These are phyloP conservation scores for Numenius arquata DNA, from an alignment of 2,113 vertebrate species.

Conservation along the genomic window DNA sequence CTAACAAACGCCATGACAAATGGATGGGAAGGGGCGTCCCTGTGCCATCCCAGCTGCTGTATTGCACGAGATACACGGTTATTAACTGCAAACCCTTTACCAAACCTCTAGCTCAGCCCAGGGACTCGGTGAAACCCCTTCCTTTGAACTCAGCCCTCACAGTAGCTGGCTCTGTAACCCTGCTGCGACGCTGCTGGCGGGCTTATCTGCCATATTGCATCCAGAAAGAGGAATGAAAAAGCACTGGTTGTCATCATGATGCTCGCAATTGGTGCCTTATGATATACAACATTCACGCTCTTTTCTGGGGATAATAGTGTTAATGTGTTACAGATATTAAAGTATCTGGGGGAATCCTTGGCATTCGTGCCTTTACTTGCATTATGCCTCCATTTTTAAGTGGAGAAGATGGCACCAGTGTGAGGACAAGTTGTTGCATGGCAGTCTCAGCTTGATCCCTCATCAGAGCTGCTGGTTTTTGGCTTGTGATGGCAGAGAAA, in stretches of 20 bases:
- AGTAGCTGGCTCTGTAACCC: background rate
- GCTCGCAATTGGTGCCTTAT: background rate
- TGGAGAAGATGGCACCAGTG: background rate
- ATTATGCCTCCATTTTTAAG: background rate
- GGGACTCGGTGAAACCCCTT: background rate
- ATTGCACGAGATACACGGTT: background rate
- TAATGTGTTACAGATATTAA: background rate
- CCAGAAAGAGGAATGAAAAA: background rate
- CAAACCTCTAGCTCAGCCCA: background rate
- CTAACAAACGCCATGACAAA: background rate
- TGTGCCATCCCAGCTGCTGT: background rate
- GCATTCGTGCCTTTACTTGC: background rate
- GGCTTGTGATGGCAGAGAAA: background rate
- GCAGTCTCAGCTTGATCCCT: background rate
- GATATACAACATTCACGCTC: background rate
- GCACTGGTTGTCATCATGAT: background rate
- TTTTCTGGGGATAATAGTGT: background rate
- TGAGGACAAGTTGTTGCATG: background rate
- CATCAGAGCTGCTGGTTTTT: background rate
- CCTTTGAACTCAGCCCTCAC: background rate
- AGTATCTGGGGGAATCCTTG: background rate
- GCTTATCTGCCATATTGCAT: background rate
- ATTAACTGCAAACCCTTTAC: background rate
- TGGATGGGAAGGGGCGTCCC: background rate
- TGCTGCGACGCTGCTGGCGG: background rate